phyloP scores from a whole-genome alignment of 2,113 vertebrate species.

The Panthera leo region DNA sequence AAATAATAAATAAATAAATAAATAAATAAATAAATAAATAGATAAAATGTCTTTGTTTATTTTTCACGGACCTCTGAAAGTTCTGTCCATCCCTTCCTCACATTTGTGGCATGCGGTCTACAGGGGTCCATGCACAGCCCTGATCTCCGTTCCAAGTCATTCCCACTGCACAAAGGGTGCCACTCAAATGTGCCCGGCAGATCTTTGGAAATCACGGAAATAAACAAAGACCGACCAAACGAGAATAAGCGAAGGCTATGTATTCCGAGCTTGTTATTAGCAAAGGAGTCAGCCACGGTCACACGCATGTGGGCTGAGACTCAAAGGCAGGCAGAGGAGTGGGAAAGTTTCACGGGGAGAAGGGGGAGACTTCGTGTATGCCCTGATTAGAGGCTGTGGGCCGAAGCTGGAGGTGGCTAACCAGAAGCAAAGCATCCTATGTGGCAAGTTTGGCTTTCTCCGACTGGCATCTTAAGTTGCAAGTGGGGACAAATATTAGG shows the following conservation, averaged over 20 bases:
- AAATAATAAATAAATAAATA: no score
- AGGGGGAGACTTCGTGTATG: not conserved
- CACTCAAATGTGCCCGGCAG: not conserved
- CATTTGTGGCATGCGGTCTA: not conserved
- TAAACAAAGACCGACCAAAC: not conserved
- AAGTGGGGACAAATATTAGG: not conserved
- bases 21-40: not conserved
- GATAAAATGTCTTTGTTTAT: not conserved
- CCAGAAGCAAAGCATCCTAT: not conserved
- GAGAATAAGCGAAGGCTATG: not conserved
- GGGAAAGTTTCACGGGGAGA: not conserved
- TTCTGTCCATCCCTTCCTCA: not conserved
- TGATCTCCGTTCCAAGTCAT: not conserved
- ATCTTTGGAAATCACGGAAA: not conserved
- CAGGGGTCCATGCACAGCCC: not conserved
- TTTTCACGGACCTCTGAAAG: not conserved
- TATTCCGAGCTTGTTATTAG: not conserved
- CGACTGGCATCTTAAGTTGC: not conserved
- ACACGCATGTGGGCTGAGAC: not conserved
- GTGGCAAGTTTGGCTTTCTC: not conserved
- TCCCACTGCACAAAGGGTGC: not conserved
- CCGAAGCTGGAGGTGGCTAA: not conserved
- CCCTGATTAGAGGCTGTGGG: not conserved
- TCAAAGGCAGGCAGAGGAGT: not conserved
- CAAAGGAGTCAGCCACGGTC: not conserved